A percentile compares a stretch with the other conserved stretches of the same genome.
phyloP scores from a whole-genome alignment of 2,113 vertebrate species.

The Rhynchomys soricoides region DNA sequence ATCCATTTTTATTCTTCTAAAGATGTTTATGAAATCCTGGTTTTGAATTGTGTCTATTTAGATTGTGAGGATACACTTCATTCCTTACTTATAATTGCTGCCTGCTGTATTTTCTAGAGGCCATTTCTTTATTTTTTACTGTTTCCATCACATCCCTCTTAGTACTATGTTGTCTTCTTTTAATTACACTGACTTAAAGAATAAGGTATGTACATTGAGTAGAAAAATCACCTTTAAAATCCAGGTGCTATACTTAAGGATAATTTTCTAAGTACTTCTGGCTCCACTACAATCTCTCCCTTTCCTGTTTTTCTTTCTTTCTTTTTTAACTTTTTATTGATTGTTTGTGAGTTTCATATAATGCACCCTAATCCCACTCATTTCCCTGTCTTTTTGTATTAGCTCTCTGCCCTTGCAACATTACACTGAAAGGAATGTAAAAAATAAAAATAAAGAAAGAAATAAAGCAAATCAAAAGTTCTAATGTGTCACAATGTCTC shows the following conservation, averaged over 20 bases:
- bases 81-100: not conserved
- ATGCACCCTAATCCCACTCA: not conserved
- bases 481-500: not conserved
- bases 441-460: not conserved
- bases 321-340: not conserved
- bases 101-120: not conserved
- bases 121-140: not conserved
- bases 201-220: not conserved
- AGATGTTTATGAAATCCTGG: conserved; percentile 5
- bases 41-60: conserved; percentile 22
- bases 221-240: not conserved
- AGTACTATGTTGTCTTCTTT: not conserved
- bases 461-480: not conserved
- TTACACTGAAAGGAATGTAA: too few species aligned
- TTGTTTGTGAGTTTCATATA: not conserved
- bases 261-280: not conserved
- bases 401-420: not conserved
- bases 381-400: not conserved
- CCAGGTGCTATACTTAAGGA: not conserved
- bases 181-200: not conserved
- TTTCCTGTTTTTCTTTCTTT: not conserved
- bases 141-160: not conserved
- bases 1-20: not conserved
- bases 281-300: not conserved
- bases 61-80: not conserved